phyloP scores from a whole-genome alignment of 2,797 vertebrate species.

The Phoebastria nigripes region DNA sequence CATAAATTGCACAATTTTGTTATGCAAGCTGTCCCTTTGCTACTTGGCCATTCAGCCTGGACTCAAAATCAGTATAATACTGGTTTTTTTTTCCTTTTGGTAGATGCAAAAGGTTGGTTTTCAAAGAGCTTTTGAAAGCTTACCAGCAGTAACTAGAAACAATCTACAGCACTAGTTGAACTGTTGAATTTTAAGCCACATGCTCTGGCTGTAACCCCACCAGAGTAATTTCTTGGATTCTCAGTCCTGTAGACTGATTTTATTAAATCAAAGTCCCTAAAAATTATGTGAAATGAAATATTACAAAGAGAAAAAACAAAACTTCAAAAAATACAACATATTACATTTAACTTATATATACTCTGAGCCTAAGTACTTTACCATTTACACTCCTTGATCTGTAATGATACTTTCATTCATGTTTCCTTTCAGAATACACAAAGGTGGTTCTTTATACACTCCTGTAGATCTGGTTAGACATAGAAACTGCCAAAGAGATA shows the following conservation, averaged over 20 bases:
- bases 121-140: background rate
- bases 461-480: background rate
- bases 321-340: background rate
- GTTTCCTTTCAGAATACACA: no score
- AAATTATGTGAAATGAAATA: background rate
- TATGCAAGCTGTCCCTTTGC: background rate
- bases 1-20: background rate
- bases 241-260: background rate
- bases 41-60: background rate
- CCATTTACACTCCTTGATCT: background rate
- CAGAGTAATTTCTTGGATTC: background rate
- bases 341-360: background rate
- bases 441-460: no score
- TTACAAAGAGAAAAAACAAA: background rate
- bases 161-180: background rate
- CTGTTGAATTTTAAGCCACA: background rate
- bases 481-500: background rate
- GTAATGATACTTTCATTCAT: no score
- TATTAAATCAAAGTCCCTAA: background rate
- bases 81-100: background rate
- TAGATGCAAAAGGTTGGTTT: background rate
- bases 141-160: background rate
- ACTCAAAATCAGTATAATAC: background rate
- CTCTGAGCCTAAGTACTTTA: background rate
- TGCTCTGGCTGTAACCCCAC: background rate